Base-by-base conservation (phyloP, 2,888 invertebrate genomes). In the Lathronympha strigana region DNA sequence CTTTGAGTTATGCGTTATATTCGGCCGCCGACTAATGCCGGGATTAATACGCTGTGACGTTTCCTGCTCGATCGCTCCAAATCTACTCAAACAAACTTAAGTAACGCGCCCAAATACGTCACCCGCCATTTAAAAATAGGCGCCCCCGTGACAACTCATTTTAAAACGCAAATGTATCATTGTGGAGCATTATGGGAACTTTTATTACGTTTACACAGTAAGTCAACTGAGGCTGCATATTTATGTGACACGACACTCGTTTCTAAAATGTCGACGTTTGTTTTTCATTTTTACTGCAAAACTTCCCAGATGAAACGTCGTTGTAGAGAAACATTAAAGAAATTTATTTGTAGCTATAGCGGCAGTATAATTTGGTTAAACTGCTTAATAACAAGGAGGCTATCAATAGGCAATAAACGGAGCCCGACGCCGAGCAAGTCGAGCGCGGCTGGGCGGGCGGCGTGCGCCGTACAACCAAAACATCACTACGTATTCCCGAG, bases 401-500 rank as follows among this genome's bases (percentile, higher is more conserved):
- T 45, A 57, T 57, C 57, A 57, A 57, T 57, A 57, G 19, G 57
- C 57, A 31, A 57, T 57, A 57, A 57, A 57, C 43, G 43, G 25
- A 17, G 54, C 43, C 43, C 31, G 43, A 40, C 33, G 36, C 25
- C 55, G 40, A 55, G n/a, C 55, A 23, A 43, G 60, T 31, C 21
- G 49, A 25, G 21, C 21, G 55, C 28, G 70, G 70, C 73, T 72
- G 71, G 67, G 67, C 69, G 55, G 49, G 72, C 75, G 81, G 80
- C 61, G 40, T 36, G 49, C 63, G 49, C 33, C 63, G 40, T 36
- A 60, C 64, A 61, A 66, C 66, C 60, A 66, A 82, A 79, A 77
- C 77, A 78, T 72, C 73, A 78, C 78, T 84, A 85, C 84, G 83
- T 86, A 87, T 80, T 79, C 80, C 80, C 71, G 81, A 79, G 84